Evolutionary conservation across 2,797 vertebrate species (phyloP).

Genomic region (Lacerta agilis): DNA sequence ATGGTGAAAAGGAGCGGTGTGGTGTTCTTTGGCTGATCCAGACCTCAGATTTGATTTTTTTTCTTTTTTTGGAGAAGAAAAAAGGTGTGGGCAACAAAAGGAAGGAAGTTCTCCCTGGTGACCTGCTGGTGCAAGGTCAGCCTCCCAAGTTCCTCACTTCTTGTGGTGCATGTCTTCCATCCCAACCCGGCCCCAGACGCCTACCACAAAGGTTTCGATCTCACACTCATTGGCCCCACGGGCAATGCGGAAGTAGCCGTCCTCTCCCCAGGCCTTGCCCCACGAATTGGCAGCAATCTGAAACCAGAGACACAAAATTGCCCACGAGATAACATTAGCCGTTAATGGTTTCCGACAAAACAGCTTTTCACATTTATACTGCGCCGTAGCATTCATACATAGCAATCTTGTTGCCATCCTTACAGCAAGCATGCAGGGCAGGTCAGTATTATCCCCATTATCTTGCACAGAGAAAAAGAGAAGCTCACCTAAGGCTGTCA

Average conservation of each 20-base stretch:
- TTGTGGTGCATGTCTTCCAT: slow-evolving; percentile 92
- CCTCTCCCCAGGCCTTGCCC: slow-evolving; percentile 94
- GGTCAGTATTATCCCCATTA: not conserved
- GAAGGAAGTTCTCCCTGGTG: not conserved
- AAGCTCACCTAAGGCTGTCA: not conserved
- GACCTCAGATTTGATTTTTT: not conserved
- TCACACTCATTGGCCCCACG: slow-evolving; percentile 94
- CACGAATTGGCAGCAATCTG: slow-evolving; percentile 96
- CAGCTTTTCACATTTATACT: not conserved
- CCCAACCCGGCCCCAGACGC: slow-evolving; percentile 93
- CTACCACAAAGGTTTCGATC: slow-evolving; percentile 94
- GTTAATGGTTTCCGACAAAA: not conserved
- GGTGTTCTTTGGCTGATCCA: not conserved
- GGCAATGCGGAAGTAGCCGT: slow-evolving; percentile 91
- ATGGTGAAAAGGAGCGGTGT: not conserved
- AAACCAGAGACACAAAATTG: accelerated
- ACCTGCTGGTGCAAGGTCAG: not conserved
- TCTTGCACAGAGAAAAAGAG: not conserved
- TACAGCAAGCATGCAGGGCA: not conserved
- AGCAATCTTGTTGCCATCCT: not conserved
- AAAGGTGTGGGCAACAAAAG: not conserved
- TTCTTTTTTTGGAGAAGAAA: not conserved
- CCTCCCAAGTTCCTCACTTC: slow-evolving; percentile 42
- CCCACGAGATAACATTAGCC: not conserved
- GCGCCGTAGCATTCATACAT: not conserved